Evolutionary conservation across 1,140 invertebrate species (phyloP), one percentile per base, ranked within the genome.

Genomic region (Drosophila willistoni): DNA sequence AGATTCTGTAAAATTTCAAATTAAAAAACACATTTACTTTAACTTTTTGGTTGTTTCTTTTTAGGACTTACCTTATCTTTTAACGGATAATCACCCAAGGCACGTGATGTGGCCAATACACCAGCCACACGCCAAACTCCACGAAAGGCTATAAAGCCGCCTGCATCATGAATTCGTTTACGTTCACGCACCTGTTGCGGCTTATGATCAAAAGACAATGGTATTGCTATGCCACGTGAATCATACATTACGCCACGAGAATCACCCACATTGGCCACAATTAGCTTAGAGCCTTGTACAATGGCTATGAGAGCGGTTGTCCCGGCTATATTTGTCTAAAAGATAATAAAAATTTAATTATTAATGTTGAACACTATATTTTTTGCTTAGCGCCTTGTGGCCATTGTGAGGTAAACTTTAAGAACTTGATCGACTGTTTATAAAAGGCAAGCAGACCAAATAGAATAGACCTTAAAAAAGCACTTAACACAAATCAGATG

Each of bases 101-200:
- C 98, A 83, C 98, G 93, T 12, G 98, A 99, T 36, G 98, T 99
- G 2, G 98, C 98, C 73, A 99, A 94, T 71, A 99, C 97, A 12
- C 98, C 98, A 61, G 97, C 97, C 9, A 99, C 98, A 83, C 98
- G 93, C 98, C 98, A 99, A 1, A 99, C 98, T 59, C 98, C 98
- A 90, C 98, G 98, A 89, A 98, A 98, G 65, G 96, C 96, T 39
- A 99, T 97, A 89, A 98, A 97, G 19, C 97, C 97, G 67, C 98
- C 98, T 22, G 97, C 97, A 92, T 97, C 96, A 90, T 97, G 95
- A 80, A 98, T 98, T 63, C 97, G 93, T 87, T 96, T 97, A 22
- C 95, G 95, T 93, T 98, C 97, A 81, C 97, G 93, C 93, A 98
- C 97, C 94, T 97, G 96, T 91, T 98, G 97, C 29, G 98, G 98